Evolutionary conservation across 1,140 invertebrate species (phyloP), one percentile per base, ranked within the genome.

Genomic region (Fopius arisanus): DNA sequence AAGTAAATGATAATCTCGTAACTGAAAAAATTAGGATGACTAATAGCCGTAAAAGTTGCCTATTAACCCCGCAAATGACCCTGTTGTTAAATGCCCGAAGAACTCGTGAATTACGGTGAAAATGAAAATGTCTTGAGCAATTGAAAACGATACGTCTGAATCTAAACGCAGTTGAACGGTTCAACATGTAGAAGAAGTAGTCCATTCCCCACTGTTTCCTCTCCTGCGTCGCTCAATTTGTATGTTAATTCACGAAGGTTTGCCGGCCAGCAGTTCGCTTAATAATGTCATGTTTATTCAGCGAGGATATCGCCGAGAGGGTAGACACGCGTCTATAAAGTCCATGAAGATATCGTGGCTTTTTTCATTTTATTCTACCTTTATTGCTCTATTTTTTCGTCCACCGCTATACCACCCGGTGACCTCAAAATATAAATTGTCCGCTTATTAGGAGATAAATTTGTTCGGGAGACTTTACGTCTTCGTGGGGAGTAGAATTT

Each of bases 271-370:
- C 83, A 85, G 84, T 84, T 79, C 85, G 85, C 85, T 87, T 88
- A 87, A 87, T 87, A 87, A 87, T 88, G 85, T 87, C 86, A 88
- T 88, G 86, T 88, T 88, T 88, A 88, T 88, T 88, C 86, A 88
- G 86, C 81, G 85, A 87, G 86, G 82, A 88, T 88, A 87, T 86
- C 81, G 84, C 84, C 77, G 81, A 79, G 82, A 83, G 77, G 78
- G 79, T 75, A 80, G 82, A 79, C 82, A 78, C 77, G 79, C 79
- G 81, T 29, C 28, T 65, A 33, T 65, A 31, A 65, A 65, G 29
- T 19, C 29, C 29, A 19, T 29, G 28, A 29, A 14, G 62, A 65
- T 29, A 65, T 65, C 26, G 16, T 31, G 14, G 28, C n/a, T 33
- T 31, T 31, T 29, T 16, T 65, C n/a, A 16, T 31, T 31, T 29